phyloP scores from a whole-genome alignment of 2,797 vertebrate genomes.

The Falco cherrug region DNA sequence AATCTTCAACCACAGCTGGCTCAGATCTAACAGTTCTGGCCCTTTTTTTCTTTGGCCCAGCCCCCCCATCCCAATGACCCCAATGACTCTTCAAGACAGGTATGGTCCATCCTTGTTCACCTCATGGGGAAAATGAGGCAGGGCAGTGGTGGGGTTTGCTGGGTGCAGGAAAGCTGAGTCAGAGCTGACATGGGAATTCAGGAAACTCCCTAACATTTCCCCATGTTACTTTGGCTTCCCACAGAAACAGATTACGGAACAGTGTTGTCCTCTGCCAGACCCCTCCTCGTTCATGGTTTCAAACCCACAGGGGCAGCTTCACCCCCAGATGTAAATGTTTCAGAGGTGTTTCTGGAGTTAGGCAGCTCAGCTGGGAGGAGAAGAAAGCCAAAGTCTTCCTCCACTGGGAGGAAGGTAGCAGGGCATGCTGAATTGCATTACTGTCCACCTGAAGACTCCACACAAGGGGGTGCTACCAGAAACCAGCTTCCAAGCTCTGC shows the following conservation, averaged over 20 bases:
- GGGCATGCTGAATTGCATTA: background rate
- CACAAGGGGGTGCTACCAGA: background rate
- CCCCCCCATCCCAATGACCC: background rate
- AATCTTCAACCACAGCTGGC: background rate
- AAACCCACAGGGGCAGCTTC: background rate
- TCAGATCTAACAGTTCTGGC: background rate
- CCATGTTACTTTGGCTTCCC: background rate
- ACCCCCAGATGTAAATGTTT: background rate
- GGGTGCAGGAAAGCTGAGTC: background rate
- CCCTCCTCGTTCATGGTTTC: background rate
- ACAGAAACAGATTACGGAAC: background rate
- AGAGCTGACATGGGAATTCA: background rate
- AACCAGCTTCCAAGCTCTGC: background rate
- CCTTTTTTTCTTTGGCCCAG: background rate
- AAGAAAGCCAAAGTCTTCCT: background rate
- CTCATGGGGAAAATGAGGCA: background rate
- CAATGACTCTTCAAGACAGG: background rate
- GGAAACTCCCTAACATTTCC: background rate
- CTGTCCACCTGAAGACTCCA: background rate
- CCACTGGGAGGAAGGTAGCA: background rate
- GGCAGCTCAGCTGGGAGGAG: background rate
- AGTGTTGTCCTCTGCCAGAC: background rate
- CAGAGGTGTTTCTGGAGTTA: background rate
- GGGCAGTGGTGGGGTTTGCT: background rate
- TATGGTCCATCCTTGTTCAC: background rate